phyloP scores from a whole-genome alignment of 2,888 invertebrate species.

The Sturmia bella region DNA sequence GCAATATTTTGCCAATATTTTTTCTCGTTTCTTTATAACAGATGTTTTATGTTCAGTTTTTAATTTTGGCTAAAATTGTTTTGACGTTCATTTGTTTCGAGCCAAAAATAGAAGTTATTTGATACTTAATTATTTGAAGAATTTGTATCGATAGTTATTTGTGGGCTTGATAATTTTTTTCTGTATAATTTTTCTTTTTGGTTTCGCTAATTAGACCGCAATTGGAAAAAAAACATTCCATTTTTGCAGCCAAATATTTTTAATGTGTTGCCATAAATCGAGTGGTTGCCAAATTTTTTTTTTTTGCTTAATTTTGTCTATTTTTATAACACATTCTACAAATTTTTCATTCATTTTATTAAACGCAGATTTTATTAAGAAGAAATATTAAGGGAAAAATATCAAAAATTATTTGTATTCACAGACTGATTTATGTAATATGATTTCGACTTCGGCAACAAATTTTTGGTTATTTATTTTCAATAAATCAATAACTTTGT shows the following conservation, averaged over 20 bases:
- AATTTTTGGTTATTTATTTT: too few relatives aligned
- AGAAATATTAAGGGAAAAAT: too few relatives aligned
- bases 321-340: slow-evolving; percentile 18
- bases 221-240: slow-evolving; percentile 14
- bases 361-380: neutral
- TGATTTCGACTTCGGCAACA: too few relatives aligned
- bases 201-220: neutral
- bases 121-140: slow-evolving; percentile 31
- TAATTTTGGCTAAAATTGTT: slow-evolving; percentile 13
- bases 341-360: slow-evolving; percentile 21
- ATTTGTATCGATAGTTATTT: slow-evolving; percentile 24
- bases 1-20: slow-evolving; percentile 46
- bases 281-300: slow-evolving; percentile 37
- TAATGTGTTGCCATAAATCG: slow-evolving; percentile 18
- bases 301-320: neutral
- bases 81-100: slow-evolving; percentile 17
- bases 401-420: too few relatives aligned
- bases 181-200: neutral
- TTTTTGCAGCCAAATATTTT: slow-evolving; percentile 14
- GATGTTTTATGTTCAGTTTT: slow-evolving; percentile 36
- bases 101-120: slow-evolving; percentile 20
- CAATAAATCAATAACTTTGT: too few relatives aligned
- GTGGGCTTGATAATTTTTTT: neutral
- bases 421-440: too few relatives aligned
- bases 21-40: slow-evolving; percentile 41